Evolutionary conservation across 2,113 vertebrate genomes (phyloP).

Genomic region (Cepphus grylle): DNA sequence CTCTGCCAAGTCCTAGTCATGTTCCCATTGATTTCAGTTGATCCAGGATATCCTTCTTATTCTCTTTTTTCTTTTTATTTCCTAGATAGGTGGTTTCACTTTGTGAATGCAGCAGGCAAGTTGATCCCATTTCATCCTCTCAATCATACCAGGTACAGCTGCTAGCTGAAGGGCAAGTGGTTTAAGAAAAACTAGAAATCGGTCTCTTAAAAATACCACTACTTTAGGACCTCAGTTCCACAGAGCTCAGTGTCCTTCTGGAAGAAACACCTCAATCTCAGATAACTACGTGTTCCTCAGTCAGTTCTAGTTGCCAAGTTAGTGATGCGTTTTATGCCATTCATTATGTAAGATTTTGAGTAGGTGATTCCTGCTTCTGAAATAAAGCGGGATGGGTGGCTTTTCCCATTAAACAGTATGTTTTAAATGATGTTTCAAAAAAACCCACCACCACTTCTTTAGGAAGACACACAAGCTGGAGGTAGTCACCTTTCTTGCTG

Average conservation of each 20-base stretch:
- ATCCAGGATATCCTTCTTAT: not conserved
- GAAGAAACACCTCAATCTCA: not conserved
- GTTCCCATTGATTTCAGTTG: not conserved
- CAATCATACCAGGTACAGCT: not conserved
- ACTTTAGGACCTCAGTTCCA: not conserved
- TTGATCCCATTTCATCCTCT: not conserved
- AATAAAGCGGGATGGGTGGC: not conserved
- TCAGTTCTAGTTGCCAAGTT: not conserved
- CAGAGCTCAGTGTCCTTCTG: not conserved
- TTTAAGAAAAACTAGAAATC: not conserved
- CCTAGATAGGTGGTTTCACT: not conserved
- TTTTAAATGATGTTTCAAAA: not conserved
- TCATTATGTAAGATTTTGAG: not conserved
- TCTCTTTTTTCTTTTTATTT: not conserved
- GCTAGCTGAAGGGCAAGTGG: not conserved
- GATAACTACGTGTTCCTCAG: not conserved
- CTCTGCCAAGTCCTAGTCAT: not conserved
- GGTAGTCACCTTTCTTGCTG: not conserved
- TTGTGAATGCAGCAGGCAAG: not conserved
- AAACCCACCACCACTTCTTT: accelerated
- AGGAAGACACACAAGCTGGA: not conserved
- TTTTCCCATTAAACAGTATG: not conserved
- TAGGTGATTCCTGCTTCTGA: not conserved
- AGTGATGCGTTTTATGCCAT: not conserved
- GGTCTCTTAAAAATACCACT: not conserved